Evolutionary conservation across 2,113 vertebrate genomes (phyloP).

Genomic region (Dasyprocta punctata): DNA sequence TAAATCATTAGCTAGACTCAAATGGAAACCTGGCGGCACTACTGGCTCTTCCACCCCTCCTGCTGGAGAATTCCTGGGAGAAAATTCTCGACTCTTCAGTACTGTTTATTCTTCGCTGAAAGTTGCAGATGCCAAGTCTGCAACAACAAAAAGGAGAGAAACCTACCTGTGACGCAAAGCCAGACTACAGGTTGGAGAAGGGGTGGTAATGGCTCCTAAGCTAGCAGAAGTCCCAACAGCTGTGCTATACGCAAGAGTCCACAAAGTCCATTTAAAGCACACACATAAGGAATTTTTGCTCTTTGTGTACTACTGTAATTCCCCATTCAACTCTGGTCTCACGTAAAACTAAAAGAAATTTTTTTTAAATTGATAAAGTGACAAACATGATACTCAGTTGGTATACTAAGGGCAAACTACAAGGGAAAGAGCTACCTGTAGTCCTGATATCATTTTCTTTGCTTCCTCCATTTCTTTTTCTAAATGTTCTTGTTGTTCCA

Average conservation of each 20-base stretch:
- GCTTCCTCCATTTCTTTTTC: constrained; percentile 97
- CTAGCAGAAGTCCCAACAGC: constrained; percentile 25
- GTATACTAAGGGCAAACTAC: not conserved
- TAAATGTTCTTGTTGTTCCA: constrained; percentile 95
- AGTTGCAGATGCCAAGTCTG: not conserved
- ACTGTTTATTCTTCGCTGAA: constrained; percentile 10
- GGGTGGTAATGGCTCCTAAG: not conserved
- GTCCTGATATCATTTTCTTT: constrained; percentile 95
- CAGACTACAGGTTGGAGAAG: too few species aligned
- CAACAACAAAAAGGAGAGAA: not conserved
- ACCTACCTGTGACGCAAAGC: not conserved
- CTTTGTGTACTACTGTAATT: not conserved
- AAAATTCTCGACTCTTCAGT: not conserved
- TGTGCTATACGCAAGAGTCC: not conserved
- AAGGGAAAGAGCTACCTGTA: constrained; percentile 89
- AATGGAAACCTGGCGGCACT: not conserved
- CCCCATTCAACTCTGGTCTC: constrained; percentile 9
- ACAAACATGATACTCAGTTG: not conserved
- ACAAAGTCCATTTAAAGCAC: not conserved
- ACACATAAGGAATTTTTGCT: not conserved
- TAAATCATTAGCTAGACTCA: not conserved
- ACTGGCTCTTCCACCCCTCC: not conserved
- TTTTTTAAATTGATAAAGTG: not conserved
- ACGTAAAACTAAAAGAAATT: not conserved
- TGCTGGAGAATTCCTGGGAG: constrained; percentile 8